Base-by-base conservation (phyloP, 2,888 invertebrate genomes). In the Philereme vetulata region DNA sequence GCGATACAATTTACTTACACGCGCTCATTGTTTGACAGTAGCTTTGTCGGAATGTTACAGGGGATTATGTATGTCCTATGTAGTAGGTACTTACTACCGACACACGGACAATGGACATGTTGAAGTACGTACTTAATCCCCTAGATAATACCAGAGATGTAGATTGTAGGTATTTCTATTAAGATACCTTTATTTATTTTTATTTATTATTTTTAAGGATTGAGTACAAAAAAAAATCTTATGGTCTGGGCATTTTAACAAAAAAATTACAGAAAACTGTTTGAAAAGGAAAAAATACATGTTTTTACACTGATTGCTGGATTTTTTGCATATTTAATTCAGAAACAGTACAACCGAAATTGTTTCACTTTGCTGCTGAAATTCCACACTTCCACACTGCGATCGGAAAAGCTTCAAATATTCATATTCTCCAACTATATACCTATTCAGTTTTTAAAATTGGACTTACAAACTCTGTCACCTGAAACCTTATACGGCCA, bases 11-110 rank as follows among this genome's bases (percentile, higher is more conserved):
- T 62, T 64, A 67, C 56, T 51, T 64, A 67, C 56, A 50, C 52
- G 46, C 57, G 55, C 51, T 65, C 64, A 62, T 65, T 69, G 64
- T 66, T 67, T 69, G 69, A 63, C 65, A 60, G 57, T 51, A 60
- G 67, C 67, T 69, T 69, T 65, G 64, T 60, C 65, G 53, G 64
- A 67, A 64, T 65, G 65, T 67, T 65, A 57, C 57, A 58, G 65
- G 65, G 67, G 69, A 69, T 67, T 69, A 67, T 51, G 65, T 61
- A 51, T 63, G 65, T 69, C 60, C 62, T 60, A 56, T 62, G 60
- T 62, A 67, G 58, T 52, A 40, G 43, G 43, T 51, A 32, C 45
- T 40, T 21, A 21, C 21, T 21, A 21, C 21, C 21, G 21, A 54
- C 35, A 59, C 61, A 59, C 42, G 57, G 64, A 66, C 68, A 68